Percentiles rank a stretch among this genome's conserved stretches.
Conservation (phyloP, 1,140 invertebrate species). For the Drosophila seguyi region DNA sequence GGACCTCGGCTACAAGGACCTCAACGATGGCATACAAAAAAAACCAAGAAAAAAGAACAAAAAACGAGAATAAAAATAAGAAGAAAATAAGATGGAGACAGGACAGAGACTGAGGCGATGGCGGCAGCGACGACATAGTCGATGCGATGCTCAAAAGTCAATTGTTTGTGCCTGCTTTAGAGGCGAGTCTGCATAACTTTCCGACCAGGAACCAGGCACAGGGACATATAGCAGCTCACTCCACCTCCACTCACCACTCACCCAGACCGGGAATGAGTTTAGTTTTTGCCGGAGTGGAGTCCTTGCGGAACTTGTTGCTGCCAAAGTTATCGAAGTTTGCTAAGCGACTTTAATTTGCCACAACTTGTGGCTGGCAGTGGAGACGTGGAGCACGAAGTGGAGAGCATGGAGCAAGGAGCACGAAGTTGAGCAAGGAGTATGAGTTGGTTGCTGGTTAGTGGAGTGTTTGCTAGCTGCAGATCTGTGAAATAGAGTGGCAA, state of each 20-base stretch:
- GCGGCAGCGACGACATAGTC: constrained; percentile 22
- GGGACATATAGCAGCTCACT: constrained; percentile 18
- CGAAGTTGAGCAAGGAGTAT: neutral
- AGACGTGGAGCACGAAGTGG: neutral
- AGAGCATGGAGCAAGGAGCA: neutral
- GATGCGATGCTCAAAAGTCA: constrained; percentile 72
- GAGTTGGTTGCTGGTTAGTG: neutral
- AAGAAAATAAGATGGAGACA: neutral
- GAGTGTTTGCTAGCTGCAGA: constrained; percentile 33
- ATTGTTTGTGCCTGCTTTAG: constrained; percentile 73
- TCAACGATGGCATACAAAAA: constrained; percentile 33
- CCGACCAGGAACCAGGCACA: constrained; percentile 11
- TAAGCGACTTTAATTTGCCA: constrained; percentile 50
- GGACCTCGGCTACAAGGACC: constrained; percentile 51
- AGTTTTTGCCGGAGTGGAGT: constrained; percentile 40
- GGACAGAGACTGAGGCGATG: constrained; percentile 1
- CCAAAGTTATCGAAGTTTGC: constrained; percentile 53
- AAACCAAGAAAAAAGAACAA: no score
- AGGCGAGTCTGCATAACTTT: constrained; percentile 71
- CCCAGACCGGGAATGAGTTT: constrained; percentile 25
- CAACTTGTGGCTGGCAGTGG: constrained; percentile 39
- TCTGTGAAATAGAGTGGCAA: constrained; percentile 32
- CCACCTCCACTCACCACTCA: neutral
- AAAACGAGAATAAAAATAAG: no score
- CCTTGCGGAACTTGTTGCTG: constrained; percentile 50